Conservation (phyloP, 2,797 vertebrate species). For the Sebastes variabilis region DNA sequence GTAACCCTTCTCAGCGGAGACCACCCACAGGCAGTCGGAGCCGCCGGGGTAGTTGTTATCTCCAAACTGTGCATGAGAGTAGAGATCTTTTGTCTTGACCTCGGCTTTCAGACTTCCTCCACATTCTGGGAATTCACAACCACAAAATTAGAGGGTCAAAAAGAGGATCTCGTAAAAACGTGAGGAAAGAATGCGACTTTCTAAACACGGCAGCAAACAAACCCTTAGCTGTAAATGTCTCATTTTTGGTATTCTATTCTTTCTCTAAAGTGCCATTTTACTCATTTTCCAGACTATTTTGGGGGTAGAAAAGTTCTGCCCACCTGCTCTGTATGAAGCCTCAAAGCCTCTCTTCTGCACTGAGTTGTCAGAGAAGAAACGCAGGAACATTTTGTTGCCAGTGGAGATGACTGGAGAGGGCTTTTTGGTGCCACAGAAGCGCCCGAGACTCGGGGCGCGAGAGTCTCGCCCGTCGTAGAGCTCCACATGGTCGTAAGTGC, state of each 20-base stretch:
- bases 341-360: conserved; percentile 96
- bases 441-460: conserved; percentile 84
- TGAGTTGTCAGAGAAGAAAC: conserved; percentile 94
- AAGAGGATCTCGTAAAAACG: conserved; percentile 62
- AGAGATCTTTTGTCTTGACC: conserved; percentile 95
- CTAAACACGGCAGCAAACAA: conserved; percentile 27
- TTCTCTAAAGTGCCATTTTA: conserved; percentile 2
- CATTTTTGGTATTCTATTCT: conserved; percentile 17
- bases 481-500: conserved; percentile 94
- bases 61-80: conserved; percentile 96
- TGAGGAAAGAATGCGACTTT: conserved; percentile 49
- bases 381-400: conserved; percentile 88
- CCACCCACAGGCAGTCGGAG: conserved; percentile 93
- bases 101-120: conserved; percentile 92
- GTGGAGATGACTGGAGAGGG: conserved; percentile 88
- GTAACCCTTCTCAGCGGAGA: conserved; percentile 93
- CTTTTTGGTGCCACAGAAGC: conserved; percentile 92
- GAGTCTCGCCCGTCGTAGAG: conserved; percentile 87
- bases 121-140: conserved; percentile 86
- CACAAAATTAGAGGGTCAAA: conserved; percentile 75
- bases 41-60: conserved; percentile 94
- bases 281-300: not conserved
- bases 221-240: conserved; percentile 7
- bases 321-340: conserved; percentile 90
- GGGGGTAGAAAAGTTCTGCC: not conserved